A percentile compares a stretch with the other conserved stretches of the same genome.
phyloP scores from a whole-genome alignment of 2,888 invertebrate genomes.

The Entomobrya proxima region DNA sequence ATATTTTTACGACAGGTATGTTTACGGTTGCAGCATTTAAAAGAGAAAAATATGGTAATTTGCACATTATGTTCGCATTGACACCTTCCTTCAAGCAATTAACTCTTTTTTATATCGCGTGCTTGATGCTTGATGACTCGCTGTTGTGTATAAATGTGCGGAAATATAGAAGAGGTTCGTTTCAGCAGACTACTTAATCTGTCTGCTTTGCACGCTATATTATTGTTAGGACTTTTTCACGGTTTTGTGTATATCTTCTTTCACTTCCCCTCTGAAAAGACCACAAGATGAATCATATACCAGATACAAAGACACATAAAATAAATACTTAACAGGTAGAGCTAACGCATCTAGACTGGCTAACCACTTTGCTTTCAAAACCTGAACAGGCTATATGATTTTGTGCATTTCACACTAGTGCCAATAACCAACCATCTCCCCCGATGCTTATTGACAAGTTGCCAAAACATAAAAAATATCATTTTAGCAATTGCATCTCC shows the following conservation, averaged over 20 bases:
- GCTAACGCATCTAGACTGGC: no score
- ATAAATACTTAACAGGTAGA: no score
- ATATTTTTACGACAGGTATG: background rate
- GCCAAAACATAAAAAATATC: constrained; percentile 39
- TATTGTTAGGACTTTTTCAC: background rate
- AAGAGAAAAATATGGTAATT: constrained; percentile 8
- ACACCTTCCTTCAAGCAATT: constrained; percentile 5
- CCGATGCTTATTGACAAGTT: constrained; percentile 16
- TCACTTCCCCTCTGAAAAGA: no score
- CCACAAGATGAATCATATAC: no score
- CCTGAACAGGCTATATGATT: background rate
- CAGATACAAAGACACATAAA: no score
- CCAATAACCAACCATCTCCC: background rate
- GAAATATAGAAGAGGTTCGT: background rate
- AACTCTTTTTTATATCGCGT: background rate
- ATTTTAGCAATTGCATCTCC: constrained; percentile 19
- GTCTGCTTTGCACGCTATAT: background rate
- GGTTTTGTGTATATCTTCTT: no score
- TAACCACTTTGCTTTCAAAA: background rate
- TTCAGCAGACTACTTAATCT: no score
- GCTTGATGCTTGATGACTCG: no score
- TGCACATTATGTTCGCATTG: background rate
- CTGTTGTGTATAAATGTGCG: background rate
- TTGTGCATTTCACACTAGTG: background rate
- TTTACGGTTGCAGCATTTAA: background rate